A percentile compares a stretch with the other conserved stretches of the same genome.
Conservation (phyloP, 2,113 vertebrate species). For the Tachycineta bicolor region DNA sequence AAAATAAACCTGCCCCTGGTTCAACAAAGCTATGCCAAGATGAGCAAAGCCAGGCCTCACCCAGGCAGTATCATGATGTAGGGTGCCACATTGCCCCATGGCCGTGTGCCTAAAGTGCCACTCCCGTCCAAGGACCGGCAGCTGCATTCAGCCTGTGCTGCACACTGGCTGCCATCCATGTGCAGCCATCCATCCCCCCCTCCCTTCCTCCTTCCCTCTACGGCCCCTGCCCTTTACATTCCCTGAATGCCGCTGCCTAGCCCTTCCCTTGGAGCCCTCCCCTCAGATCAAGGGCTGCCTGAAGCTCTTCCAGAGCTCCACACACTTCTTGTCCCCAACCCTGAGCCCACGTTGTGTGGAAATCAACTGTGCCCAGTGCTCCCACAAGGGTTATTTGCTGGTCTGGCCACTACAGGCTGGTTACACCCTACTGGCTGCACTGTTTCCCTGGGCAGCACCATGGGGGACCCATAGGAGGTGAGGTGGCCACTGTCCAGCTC, state of each 20-base stretch:
- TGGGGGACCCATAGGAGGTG: fast-evolving
- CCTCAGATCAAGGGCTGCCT: not conserved
- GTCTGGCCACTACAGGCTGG: not conserved
- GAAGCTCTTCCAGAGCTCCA: not conserved
- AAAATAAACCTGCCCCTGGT: not conserved
- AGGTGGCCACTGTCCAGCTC: not conserved
- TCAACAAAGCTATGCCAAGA: not conserved
- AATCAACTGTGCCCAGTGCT: fast-evolving
- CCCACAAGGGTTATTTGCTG: not conserved
- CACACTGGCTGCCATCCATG: not conserved
- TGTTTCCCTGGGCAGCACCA: not conserved
- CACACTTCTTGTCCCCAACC: not conserved
- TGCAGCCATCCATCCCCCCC: not conserved
- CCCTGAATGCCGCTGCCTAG: not conserved
- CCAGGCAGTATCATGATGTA: fast-evolving
- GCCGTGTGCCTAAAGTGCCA: not conserved
- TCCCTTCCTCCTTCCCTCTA: not conserved
- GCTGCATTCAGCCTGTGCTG: not conserved
- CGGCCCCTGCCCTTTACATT: not conserved
- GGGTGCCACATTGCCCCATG: fast-evolving
- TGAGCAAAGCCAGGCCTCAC: not conserved
- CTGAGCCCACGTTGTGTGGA: not conserved
- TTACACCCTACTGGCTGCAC: not conserved
- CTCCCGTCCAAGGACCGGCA: fast-evolving
- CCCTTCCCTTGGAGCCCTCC: not conserved